Base-by-base conservation (phyloP, 2,888 invertebrate species). In the Noctua janthina region DNA sequence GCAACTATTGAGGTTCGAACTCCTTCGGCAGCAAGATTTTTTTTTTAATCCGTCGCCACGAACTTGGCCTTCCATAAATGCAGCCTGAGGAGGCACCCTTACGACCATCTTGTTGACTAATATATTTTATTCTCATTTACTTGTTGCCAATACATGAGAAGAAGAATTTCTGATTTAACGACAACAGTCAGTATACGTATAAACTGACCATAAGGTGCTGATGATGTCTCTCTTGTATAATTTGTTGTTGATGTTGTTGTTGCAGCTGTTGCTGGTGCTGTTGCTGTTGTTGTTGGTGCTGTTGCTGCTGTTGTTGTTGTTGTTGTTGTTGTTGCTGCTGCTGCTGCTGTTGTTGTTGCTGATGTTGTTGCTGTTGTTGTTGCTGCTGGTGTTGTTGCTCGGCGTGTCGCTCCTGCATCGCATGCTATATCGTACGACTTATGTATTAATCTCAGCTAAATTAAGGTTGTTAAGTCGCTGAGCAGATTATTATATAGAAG, bases 191-290 rank as follows among this genome's bases (percentile, higher is more conserved):
- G 76, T 56, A 59, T 54, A 75, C 15, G 13, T 62, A 62, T 51
- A 0, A 76, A 83, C 87, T 82, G 54, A 92, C 92, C 91, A 93
- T 93, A 76, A 91, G 92, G 70, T 92, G 93, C 76, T 92, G 74
- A 80, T 92, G 93, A 64, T 94, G 95, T 81, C 93, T 89, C 56
- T 94, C 94, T 82, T 94, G 94, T 88, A 92, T 83, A 79, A 91
- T 86, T 49, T 92, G 92, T 43, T 92, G 91, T 0, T 93, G 93
- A 7, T 93, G 94, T 13, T 93, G 93, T 46, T 85, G 84, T 46
- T 54, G 85, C 0, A 86, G 90, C 15, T 90, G 90, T n/a, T 87
- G 88, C 4, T 90, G 92, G 4, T 91, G 91, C 11, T 88, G 90
- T 8, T 90, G 88, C 7, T 82, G 83, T 0, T 83, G 83, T 0